These are phyloP conservation scores for Morone saxatilis DNA, from an alignment of 2,113 vertebrate genomes.

Conservation along the genomic window DNA sequence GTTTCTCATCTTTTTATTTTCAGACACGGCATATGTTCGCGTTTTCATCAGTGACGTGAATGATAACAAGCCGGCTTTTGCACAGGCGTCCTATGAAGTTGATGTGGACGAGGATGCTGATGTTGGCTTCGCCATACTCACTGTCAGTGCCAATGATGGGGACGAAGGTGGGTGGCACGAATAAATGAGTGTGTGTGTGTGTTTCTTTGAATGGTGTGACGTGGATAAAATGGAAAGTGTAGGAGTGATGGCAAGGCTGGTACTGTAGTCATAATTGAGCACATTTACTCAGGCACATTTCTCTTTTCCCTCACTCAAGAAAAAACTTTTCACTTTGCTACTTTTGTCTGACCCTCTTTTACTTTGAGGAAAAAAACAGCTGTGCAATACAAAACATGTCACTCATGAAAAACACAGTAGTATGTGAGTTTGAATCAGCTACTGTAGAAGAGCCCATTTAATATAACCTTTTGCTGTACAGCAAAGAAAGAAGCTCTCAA, in stretches of 20 bases:
- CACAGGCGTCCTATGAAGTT: conserved; percentile 85
- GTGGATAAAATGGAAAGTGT: not conserved
- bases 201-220: not conserved
- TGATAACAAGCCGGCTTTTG: conserved; percentile 91
- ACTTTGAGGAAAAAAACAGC: conserved; percentile 6
- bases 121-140: conserved; percentile 86
- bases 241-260: conserved; percentile 1
- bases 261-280: not conserved
- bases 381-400: conserved; percentile 15
- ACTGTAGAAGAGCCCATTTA: conserved; percentile 12
- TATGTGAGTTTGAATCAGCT: conserved; percentile 24
- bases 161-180: conserved; percentile 87
- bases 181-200: not conserved
- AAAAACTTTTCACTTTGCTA: conserved; percentile 4
- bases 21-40: conserved; percentile 89
- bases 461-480: conserved; percentile 16
- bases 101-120: conserved; percentile 90
- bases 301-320: not conserved
- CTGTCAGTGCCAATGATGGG: conserved; percentile 88
- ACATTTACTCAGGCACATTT: conserved; percentile 12
- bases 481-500: conserved; percentile 13
- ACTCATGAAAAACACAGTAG: conserved; percentile 18
- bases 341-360: conserved; percentile 26
- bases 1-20: conserved; percentile 17
- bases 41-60: conserved; percentile 92